Base-by-base conservation (phyloP, 2,888 invertebrate species). In the Osmoderma eremita region DNA sequence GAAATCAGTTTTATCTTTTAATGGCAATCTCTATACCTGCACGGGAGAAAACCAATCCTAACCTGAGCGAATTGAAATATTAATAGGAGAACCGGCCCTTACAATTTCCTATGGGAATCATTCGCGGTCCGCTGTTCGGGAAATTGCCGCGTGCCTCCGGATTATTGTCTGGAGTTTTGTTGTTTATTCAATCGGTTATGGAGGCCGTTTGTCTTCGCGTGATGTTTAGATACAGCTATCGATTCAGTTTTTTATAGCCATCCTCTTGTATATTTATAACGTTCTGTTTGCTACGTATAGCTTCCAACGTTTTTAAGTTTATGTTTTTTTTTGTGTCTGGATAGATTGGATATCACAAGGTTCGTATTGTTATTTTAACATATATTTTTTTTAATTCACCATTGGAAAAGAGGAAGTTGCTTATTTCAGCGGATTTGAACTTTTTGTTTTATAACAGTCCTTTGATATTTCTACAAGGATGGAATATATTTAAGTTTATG, bases 1-100 rank as follows among this genome's bases (percentile, higher is more conserved):
- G 22, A 56, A 56, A 42, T 22, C 39, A 56, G 41, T 56, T 56
- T 56, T 13, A 56, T 56, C 56, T 22, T 41, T 56, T 42, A 56
- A 56, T 24, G 56, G 56, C 41, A n/a, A 56, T 53, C 42, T 41
- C 56, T 56, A 8, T 13, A 42, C 20, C n/a, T 38, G 17, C n/a
- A 3, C 18, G 38, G 12, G 30, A 30, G n/a, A 22, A 20, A 41
- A 56, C 20, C 42, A 10, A 42, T 5, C 41, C 13, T 20, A 15
- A 3, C 2, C 41, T 18, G 41, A n/a, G 41, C 41, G 56, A 56
- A 56, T 22, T 56, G 56, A 56, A 42, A 56, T 56, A 56, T 56
- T 56, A 56, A 42, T 56, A 22, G 22, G n/a, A 6, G 42, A 22
- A 41, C 41, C 42, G 42, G 22, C 56, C 41, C 22, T 56, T 56